A percentile compares a stretch with the other conserved stretches of the same genome.
These are phyloP conservation scores for Amniataba percoides DNA, from an alignment of 2,797 vertebrate genomes.

Conservation along the genomic window DNA sequence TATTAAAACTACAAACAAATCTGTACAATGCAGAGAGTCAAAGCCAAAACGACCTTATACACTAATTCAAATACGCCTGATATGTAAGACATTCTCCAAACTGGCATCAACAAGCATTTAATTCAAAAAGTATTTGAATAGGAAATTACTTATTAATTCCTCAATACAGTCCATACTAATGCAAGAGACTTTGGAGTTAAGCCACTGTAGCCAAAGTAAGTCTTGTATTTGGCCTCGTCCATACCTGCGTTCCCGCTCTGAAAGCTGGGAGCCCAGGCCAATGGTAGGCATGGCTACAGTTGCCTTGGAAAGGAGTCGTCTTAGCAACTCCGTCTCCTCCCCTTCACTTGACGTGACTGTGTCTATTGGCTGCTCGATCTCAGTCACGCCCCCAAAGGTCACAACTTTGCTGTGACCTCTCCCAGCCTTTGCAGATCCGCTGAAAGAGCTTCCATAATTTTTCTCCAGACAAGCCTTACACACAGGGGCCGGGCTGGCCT, in stretches of 20 bases:
- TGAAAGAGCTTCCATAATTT: conserved; percentile 79
- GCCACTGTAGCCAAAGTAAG: conserved; percentile 28
- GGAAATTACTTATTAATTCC: conserved; percentile 3
- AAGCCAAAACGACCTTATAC: conserved; percentile 39
- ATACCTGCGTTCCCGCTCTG: conserved; percentile 85
- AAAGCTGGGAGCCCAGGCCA: conserved; percentile 83
- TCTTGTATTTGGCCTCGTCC: conserved; percentile 65
- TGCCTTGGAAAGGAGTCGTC: conserved; percentile 83
- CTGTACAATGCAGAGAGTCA: conserved; percentile 35
- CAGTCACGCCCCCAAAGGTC: conserved; percentile 95
- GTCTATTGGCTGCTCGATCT: conserved; percentile 90
- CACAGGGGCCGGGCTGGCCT: conserved; percentile 81
- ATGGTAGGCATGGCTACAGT: conserved; percentile 84
- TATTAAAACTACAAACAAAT: conserved; percentile 59
- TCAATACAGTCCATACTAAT: conserved; percentile 37
- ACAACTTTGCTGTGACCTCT: conserved; percentile 89
- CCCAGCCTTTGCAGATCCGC: conserved; percentile 83
- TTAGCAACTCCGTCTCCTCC: conserved; percentile 83
- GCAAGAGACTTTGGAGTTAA: conserved; percentile 45
- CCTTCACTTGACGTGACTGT: conserved; percentile 82
- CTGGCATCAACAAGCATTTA: conserved; percentile 25
- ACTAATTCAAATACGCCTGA: conserved; percentile 47
- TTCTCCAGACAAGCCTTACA: conserved; percentile 87
- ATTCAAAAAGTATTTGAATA: conserved; percentile 19
- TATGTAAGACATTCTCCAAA: conserved; percentile 19